Conservation (phyloP, 1,140 invertebrate species). For the Drosophila sturtevanti region DNA sequence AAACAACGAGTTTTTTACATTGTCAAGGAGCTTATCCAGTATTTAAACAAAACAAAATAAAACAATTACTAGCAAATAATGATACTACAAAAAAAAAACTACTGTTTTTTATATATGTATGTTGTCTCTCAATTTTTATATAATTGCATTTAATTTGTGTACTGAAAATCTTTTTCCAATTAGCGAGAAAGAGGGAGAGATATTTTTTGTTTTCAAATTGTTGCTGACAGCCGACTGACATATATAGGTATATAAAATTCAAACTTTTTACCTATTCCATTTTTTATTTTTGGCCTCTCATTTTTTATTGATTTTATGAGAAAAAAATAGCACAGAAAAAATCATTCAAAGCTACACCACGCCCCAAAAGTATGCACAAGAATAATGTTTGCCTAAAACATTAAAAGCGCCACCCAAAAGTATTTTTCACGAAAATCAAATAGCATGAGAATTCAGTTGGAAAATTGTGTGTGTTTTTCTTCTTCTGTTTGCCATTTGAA, state of each 20-base stretch:
- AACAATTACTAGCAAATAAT: conserved; percentile 58
- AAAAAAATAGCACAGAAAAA: neutral
- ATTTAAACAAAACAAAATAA: conserved; percentile 53
- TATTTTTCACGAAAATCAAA: conserved; percentile 45
- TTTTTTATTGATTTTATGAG: neutral
- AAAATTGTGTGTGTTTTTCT: neutral
- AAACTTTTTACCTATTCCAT: conserved; percentile 9
- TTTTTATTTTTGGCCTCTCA: conserved; percentile 1
- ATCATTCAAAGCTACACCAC: neutral
- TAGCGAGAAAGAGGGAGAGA: too few relatives aligned
- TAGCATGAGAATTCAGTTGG: conserved; percentile 45
- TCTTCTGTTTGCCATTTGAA: neutral
- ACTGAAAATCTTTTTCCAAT: conserved; percentile 7
- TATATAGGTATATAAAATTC: neutral
- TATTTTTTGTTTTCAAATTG: conserved; percentile 1
- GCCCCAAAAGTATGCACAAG: conserved; percentile 40
- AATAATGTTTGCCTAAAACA: conserved; percentile 36
- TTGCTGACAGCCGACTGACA: neutral
- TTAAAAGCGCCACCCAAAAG: conserved; percentile 24
- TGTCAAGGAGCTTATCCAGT: conserved; percentile 58
- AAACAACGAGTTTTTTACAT: conserved; percentile 50
- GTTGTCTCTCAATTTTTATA: conserved; percentile 2
- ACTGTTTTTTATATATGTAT: neutral
- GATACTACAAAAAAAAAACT: neutral
- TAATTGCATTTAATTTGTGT: conserved; percentile 16